Base-by-base conservation (phyloP, 1,140 invertebrate species). In the Armadillidium nasatum region DNA sequence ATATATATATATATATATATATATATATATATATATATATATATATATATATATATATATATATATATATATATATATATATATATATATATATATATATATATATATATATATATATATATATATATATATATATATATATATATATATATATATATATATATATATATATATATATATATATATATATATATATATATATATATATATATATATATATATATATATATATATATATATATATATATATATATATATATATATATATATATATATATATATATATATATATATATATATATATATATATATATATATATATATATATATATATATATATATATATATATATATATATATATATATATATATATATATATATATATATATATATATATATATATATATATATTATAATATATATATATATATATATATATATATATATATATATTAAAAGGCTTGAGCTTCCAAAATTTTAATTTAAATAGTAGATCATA, bases 41-140 rank as follows among this genome's bases (percentile, higher is more conserved):
- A 71, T 43, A 71, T 43, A 71, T 43, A 71, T 71, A 71, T 71
- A 43, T 71, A 71, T 71, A 71, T 71, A 71, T 71, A 71, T 71
- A 71, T 71, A 71, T 43, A 43, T 71, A 10, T 71, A 71, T 71
- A 23, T 23, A 71, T 71, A 7, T 71, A 71, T 43, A 22, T 71
- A 43, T 71, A 22, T 33, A 71, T 71, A 22, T 71, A 71, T 60
- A 13, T 60, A 60, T 60, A 13, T 60, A 60, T 60, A 13, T 60
- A 60, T 60, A 13, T 60, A 13, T 60, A 19, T 60, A 60, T 60
- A 15, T 60, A 19, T 60, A 60, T 60, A 19, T 60, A 60, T 60
- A 19, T 60, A 60, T 60, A 60, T 13, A 60, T 60, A 19, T 60
- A 60, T 60, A 15, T 60, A 60, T 60, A 19, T 60, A 60, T 60